Percentiles rank a stretch among this genome's conserved stretches.
These are phyloP conservation scores for Erythrolamprus reginae DNA, from an alignment of 2,113 vertebrate species.

Conservation along the genomic window DNA sequence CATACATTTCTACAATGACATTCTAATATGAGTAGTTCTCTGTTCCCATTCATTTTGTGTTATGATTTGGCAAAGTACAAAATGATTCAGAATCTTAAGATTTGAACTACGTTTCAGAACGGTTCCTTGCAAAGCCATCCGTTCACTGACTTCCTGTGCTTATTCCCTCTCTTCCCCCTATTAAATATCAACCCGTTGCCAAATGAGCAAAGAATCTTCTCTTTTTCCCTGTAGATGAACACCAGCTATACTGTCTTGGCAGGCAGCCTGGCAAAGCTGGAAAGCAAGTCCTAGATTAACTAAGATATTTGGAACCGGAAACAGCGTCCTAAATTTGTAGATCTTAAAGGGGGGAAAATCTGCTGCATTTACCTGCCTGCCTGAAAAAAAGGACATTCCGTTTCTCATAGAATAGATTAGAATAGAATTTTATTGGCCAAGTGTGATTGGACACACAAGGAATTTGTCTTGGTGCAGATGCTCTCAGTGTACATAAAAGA, in stretches of 20 bases:
- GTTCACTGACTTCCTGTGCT: not conserved
- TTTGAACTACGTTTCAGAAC: not conserved
- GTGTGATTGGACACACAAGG: too few species aligned
- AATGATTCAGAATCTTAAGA: conserved; percentile 4
- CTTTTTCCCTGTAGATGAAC: conserved; percentile 43
- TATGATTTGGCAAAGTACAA: not conserved
- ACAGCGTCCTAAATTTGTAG: not conserved
- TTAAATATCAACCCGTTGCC: conserved; percentile 56
- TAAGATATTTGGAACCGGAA: conserved; percentile 43
- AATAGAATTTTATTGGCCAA: too few species aligned
- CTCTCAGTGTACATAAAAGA: too few species aligned
- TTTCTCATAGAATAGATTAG: too few species aligned
- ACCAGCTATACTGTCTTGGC: conserved; percentile 5
- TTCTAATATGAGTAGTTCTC: not conserved
- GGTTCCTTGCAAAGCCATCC: not conserved
- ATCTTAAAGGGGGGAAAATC: conserved; percentile 2
- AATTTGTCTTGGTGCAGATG: too few species aligned
- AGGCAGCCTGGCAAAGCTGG: not conserved
- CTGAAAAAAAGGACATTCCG: not conserved
- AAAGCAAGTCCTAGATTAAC: conserved; percentile 58
- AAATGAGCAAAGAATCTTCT: not conserved
- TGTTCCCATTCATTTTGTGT: not conserved
- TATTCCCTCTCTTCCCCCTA: not conserved
- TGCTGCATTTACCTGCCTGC: not conserved
- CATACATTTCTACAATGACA: not conserved